Conservation (phyloP, 2,797 vertebrate genomes). For the Sebastes paucispinis region DNA sequence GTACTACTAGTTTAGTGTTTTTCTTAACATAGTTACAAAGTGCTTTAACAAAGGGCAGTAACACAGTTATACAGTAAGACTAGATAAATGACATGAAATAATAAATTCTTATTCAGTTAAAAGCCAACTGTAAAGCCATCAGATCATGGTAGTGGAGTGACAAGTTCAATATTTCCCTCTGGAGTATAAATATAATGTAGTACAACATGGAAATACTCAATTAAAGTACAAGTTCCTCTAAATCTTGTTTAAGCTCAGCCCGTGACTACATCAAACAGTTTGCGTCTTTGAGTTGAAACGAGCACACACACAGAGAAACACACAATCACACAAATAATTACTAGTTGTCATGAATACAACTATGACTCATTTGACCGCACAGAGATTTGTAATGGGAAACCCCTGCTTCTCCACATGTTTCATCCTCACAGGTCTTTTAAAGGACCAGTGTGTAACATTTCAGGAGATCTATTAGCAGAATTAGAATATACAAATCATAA, state of each 20-base stretch:
- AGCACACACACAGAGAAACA: background rate
- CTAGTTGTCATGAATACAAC: background rate
- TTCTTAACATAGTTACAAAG: background rate
- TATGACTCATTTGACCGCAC: constrained; percentile 9
- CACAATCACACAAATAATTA: background rate
- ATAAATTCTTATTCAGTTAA: background rate
- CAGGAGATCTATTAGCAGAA: too few relatives aligned
- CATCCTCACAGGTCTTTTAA: background rate
- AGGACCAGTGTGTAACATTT: too few relatives aligned
- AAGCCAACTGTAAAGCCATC: background rate
- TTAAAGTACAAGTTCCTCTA: background rate
- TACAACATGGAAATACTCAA: background rate
- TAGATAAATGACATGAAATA: background rate
- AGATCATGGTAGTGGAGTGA: background rate
- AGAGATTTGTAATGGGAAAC: constrained; percentile 11
- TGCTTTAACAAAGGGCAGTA: background rate
- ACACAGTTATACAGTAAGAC: background rate
- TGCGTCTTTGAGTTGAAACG: background rate
- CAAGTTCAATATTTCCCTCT: background rate
- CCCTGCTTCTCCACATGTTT: background rate
- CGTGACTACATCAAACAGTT: background rate
- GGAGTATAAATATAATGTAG: background rate
- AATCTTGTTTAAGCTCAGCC: background rate
- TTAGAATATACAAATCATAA: too few relatives aligned
- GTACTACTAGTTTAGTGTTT: background rate